A percentile compares a stretch with the other conserved stretches of the same genome.
These are phyloP conservation scores for Drosophila koepferae DNA, from an alignment of 2,888 invertebrate genomes.

Conservation along the genomic window DNA sequence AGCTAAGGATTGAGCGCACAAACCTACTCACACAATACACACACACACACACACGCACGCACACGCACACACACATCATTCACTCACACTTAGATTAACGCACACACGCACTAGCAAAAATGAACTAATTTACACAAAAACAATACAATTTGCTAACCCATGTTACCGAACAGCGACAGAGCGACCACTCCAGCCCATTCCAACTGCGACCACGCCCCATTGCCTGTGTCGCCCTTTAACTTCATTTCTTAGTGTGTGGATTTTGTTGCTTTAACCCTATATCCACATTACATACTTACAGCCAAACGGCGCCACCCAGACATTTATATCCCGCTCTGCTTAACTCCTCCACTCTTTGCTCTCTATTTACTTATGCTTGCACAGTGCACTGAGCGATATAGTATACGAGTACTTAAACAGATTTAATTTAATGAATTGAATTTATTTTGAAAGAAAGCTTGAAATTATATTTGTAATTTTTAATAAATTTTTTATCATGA, in stretches of 20 bases:
- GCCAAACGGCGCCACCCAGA: conserved; percentile 75
- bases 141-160: conserved; percentile 80
- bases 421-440: neutral
- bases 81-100: neutral
- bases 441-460: no score
- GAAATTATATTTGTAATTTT: no score
- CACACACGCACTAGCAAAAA: conserved; percentile 40
- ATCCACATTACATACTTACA: conserved; percentile 54
- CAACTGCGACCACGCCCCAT: neutral
- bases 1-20: conserved; percentile 46
- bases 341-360: neutral
- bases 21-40: conserved; percentile 16
- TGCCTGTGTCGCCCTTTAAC: conserved; percentile 15
- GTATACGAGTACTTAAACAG: no score
- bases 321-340: conserved; percentile 67
- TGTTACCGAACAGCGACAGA: conserved; percentile 44
- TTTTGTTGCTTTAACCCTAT: conserved; percentile 67
- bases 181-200: neutral
- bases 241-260: conserved; percentile 36
- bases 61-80: neutral
- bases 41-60: conserved; percentile 31
- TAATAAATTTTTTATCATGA: no score
- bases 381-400: conserved; percentile 30
- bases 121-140: conserved; percentile 79
- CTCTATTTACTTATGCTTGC: conserved; percentile 10